These are phyloP conservation scores for Paragorgia papillata DNA, from an alignment of 92 coral and sea anemone species.

Conservation along the genomic window DNA sequence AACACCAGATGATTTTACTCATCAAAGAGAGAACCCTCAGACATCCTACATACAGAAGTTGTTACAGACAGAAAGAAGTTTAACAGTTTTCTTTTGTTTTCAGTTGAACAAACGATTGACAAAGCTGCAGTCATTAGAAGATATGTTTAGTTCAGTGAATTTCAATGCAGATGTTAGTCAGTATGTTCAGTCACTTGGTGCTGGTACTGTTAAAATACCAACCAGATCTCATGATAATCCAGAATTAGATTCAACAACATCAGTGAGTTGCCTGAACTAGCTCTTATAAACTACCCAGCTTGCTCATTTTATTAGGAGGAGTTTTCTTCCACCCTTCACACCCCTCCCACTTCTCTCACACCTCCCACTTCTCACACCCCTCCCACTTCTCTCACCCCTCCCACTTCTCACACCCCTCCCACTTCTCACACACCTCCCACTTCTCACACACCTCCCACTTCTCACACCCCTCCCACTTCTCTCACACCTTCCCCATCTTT, in stretches of 20 bases:
- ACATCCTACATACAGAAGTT: too few species aligned
- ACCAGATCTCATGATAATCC: conserved; percentile 67
- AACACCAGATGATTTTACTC: background rate
- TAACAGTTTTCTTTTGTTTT: background rate
- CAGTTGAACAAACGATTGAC: conserved; percentile 66
- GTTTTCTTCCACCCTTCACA: too few species aligned
- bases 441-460: too few species aligned
- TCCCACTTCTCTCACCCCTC: too few species aligned
- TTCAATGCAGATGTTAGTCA: conserved; percentile 59
- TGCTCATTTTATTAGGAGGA: background rate
- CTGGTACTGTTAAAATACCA: conserved; percentile 54
- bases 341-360: too few species aligned
- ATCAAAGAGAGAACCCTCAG: too few species aligned
- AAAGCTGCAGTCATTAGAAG: conserved; percentile 67
- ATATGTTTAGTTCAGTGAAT: conserved; percentile 71
- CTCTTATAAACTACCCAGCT: background rate
- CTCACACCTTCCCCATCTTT: background rate
- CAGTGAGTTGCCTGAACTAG: conserved; percentile 50
- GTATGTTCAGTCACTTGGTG: conserved; percentile 66
- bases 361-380: too few species aligned
- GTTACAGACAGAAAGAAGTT: background rate
- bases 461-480: too few species aligned
- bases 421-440: too few species aligned
- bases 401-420: too few species aligned
- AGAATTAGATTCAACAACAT: conserved; percentile 56